phyloP scores from a whole-genome alignment of 2,888 invertebrate genomes.

The Quadriops clusia region DNA sequence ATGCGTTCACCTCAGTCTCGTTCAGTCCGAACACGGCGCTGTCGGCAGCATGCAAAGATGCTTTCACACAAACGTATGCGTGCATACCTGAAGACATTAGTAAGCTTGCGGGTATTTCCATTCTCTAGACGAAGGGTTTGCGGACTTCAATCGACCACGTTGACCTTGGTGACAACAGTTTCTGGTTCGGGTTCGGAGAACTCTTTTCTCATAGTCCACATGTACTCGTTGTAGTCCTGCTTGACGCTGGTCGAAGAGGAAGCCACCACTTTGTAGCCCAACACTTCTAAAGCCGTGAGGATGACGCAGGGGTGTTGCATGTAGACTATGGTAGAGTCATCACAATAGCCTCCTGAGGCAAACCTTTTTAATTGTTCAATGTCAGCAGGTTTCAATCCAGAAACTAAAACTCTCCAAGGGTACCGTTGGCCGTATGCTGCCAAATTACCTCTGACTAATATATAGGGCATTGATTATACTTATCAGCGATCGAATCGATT shows the following conservation, averaged over 20 bases:
- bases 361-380: conserved; percentile 74
- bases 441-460: conserved; percentile 78
- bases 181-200: conserved; percentile 73
- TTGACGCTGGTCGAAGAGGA: conserved; percentile 77
- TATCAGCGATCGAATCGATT: too few species aligned
- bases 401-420: conserved; percentile 79
- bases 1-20: conserved; percentile 54
- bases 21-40: conserved; percentile 67
- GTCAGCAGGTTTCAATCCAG: conserved; percentile 73
- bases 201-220: conserved; percentile 90
- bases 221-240: conserved; percentile 81
- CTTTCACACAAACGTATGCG: conserved; percentile 69
- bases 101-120: conserved; percentile 36
- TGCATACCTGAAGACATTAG: conserved; percentile 42
- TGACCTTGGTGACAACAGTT: conserved; percentile 20
- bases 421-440: conserved; percentile 77
- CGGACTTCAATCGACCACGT: conserved; percentile 13
- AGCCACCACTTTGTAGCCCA: conserved; percentile 80
- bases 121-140: too few species aligned
- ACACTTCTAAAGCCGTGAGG: conserved; percentile 73
- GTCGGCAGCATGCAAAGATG: conserved; percentile 62
- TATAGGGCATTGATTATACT: conserved; percentile 79
- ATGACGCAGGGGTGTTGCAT: conserved; percentile 81
- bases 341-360: conserved; percentile 72
- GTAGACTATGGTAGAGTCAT: conserved; percentile 76